phyloP scores from a whole-genome alignment of 2,113 vertebrate genomes.

The Elaphurus davidianus region DNA sequence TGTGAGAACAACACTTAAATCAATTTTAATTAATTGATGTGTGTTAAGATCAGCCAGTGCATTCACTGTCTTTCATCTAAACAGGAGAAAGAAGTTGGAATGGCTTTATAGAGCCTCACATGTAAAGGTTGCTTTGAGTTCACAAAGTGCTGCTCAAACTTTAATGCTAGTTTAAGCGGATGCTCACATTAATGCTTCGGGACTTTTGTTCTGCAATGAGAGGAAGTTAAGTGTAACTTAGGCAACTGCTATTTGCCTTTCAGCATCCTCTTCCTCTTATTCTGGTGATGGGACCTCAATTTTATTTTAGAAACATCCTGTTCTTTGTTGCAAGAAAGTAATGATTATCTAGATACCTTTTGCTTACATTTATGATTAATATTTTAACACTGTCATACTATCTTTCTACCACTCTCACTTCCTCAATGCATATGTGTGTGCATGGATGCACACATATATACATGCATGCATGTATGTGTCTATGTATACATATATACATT shows the following conservation, averaged over 20 bases:
- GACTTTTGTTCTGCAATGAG: neutral
- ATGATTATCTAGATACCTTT: neutral
- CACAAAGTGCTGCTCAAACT: neutral
- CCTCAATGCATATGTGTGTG: no score
- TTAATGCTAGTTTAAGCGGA: neutral
- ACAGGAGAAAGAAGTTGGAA: conserved; percentile 14
- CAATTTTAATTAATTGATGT: conserved; percentile 76
- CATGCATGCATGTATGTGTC: accelerated
- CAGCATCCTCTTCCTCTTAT: neutral
- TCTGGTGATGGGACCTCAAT: neutral
- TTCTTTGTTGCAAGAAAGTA: neutral
- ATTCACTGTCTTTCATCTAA: conserved; percentile 70
- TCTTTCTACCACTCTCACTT: neutral
- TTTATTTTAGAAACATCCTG: neutral
- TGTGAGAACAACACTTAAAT: conserved; percentile 62
- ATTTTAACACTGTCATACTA: neutral
- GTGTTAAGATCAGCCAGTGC: conserved; percentile 72
- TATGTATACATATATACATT: neutral
- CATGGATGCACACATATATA: neutral
- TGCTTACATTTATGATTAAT: neutral
- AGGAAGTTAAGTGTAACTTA: neutral
- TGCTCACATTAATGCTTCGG: neutral
- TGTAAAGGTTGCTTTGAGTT: neutral
- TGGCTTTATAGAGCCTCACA: neutral
- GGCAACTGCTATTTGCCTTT: neutral